Conservation (phyloP, 2,113 vertebrate genomes). For the Crotalus viridis region DNA sequence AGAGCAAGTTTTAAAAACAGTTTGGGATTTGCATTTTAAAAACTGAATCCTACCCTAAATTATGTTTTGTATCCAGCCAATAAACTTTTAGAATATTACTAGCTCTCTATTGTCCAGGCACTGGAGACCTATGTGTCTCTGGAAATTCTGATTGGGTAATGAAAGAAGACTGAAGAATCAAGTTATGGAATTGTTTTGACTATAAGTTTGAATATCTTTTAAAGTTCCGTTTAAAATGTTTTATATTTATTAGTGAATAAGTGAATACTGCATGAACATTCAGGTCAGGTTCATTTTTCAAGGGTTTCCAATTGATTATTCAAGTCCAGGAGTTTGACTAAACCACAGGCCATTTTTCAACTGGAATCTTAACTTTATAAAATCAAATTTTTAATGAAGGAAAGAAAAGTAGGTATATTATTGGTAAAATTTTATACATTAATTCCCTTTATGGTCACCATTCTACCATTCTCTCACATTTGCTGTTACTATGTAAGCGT, state of each 20-base stretch:
- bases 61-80: not conserved
- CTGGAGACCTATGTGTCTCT: not conserved
- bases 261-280: not conserved
- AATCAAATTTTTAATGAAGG: constrained; percentile 23
- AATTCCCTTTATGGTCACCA: constrained; percentile 16
- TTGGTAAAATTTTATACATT: constrained; percentile 42
- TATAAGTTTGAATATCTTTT: not conserved
- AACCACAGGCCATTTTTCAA: constrained; percentile 15
- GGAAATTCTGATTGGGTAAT: not conserved
- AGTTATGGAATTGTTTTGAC: not conserved
- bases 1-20: not conserved
- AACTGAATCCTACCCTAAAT: not conserved
- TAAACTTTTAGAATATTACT: not conserved
- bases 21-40: not conserved
- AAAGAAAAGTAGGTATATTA: constrained; percentile 41
- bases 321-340: not conserved
- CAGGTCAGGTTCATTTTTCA: not conserved
- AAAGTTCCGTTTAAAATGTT: not conserved
- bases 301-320: not conserved
- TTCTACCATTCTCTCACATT: constrained; percentile 43
- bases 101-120: not conserved
- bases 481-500: constrained; percentile 27
- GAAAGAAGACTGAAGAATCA: not conserved
- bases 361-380: not conserved
- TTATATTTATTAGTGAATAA: not conserved